phyloP scores from a whole-genome alignment of 2,113 vertebrate genomes.

The Gymnarchus niloticus region DNA sequence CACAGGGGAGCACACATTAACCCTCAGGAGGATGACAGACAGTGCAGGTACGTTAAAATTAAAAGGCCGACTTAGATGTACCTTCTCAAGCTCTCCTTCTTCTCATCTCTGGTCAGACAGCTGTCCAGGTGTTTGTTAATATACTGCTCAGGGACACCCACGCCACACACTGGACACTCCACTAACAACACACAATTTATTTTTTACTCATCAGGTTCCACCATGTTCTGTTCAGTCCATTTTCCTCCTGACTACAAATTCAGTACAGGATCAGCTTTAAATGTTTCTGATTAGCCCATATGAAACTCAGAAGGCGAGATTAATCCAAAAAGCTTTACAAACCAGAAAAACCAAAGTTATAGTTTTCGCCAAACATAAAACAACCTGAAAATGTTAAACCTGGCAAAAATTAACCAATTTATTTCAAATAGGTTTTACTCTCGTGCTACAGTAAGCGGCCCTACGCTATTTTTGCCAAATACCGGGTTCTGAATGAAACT shows the following conservation, averaged over 20 bases:
- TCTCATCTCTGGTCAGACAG: conserved; percentile 77
- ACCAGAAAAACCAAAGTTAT: no score
- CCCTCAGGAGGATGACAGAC: no score
- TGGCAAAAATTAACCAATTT: neutral
- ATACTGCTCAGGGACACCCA: conserved; percentile 67
- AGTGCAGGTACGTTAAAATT: no score
- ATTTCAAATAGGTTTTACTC: neutral
- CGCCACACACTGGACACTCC: conserved; percentile 83
- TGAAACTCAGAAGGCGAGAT: neutral
- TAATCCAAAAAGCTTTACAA: neutral
- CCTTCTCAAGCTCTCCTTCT: conserved; percentile 87
- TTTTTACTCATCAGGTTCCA: neutral
- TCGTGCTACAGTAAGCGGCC: neutral
- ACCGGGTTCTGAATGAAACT: neutral
- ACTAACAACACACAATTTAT: conserved; percentile 57
- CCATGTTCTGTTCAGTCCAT: neutral
- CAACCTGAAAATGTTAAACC: neutral
- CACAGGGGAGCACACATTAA: no score
- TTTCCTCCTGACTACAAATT: neutral
- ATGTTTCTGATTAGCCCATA: neutral
- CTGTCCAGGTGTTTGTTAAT: conserved; percentile 87
- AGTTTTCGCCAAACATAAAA: neutral
- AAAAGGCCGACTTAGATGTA: conserved; percentile 49
- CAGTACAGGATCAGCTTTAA: neutral
- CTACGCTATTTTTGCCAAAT: neutral